Percentiles rank a stretch among this genome's conserved stretches.
These are phyloP conservation scores for mouse (Mus musculus) DNA, from an alignment of 2,113 vertebrate species.

Conservation along the genomic window DNA sequence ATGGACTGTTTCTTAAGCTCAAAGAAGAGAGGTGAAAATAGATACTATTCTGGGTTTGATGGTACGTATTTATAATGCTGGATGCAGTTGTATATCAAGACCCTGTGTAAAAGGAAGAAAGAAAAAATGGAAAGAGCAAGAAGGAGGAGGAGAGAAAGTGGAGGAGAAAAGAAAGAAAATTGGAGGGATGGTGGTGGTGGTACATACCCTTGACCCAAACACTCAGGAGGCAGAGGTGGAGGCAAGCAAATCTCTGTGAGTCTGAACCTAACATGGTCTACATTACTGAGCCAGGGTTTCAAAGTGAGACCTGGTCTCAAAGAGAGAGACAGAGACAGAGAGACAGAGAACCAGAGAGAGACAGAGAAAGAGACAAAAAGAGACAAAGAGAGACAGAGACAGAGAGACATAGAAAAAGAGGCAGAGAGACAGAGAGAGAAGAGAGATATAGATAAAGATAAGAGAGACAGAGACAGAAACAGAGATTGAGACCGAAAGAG, in stretches of 20 bases:
- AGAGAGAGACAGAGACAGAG: not conserved
- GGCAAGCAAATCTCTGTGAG: not conserved
- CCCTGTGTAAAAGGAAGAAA: not conserved
- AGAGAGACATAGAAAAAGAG: not conserved
- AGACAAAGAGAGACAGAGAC: not conserved
- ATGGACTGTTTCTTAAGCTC: not conserved
- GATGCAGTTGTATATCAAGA: not conserved
- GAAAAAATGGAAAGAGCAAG: not conserved
- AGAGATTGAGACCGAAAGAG: not conserved
- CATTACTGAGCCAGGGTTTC: not conserved
- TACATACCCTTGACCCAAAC: not conserved
- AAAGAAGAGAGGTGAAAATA: not conserved
- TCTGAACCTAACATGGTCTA: not conserved
- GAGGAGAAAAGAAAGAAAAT: not conserved
- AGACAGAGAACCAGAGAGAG: not conserved
- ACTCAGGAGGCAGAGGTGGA: not conserved
- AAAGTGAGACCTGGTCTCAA: not conserved
- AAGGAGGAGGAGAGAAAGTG: not conserved
- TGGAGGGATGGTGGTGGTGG: not conserved
- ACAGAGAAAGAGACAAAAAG: not conserved
- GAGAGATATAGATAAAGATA: not conserved
- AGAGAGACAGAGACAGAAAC: not conserved
- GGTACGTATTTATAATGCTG: not conserved
- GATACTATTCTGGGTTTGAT: not conserved
- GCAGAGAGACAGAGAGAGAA: not conserved